A percentile compares a stretch with the other conserved stretches of the same genome.
These are phyloP conservation scores for Prionailurus viverrinus DNA, from an alignment of 2,113 vertebrate genomes.

Conservation along the genomic window DNA sequence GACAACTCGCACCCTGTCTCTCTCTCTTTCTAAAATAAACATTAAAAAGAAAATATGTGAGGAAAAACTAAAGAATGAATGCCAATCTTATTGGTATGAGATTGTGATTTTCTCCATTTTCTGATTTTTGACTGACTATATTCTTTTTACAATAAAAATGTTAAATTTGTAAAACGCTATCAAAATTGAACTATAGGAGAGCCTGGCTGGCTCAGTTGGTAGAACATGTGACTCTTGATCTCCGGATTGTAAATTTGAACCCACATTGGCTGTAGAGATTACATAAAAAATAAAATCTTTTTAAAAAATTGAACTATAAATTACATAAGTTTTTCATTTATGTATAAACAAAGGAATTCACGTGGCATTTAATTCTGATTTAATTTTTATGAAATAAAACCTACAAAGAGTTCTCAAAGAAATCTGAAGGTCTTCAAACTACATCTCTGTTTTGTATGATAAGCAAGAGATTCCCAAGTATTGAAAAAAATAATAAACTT, in stretches of 20 bases:
- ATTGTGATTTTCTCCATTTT: not conserved
- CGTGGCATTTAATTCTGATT: slow-evolving; percentile 57
- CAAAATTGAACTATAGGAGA: not conserved
- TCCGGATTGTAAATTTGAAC: not conserved
- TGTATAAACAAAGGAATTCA: slow-evolving; percentile 55
- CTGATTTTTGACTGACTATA: not conserved
- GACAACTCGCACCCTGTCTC: too few relatives aligned
- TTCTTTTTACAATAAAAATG: slow-evolving; percentile 53
- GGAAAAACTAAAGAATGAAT: not conserved
- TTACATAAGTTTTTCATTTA: slow-evolving; percentile 19
- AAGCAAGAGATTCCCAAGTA: not conserved
- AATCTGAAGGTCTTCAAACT: slow-evolving; percentile 2
- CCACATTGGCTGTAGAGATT: not conserved
- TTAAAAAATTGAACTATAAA: not conserved
- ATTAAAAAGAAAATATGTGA: not conserved
- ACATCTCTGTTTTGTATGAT: not conserved
- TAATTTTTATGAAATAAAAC: slow-evolving; percentile 63
- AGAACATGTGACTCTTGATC: not conserved
- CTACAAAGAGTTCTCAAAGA: slow-evolving; percentile 64
- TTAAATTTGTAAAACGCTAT: slow-evolving; percentile 37
- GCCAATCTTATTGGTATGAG: not conserved
- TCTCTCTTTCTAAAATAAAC: too few relatives aligned
- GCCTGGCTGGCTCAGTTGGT: not conserved
- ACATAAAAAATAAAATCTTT: not conserved
- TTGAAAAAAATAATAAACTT: slow-evolving; percentile 58